These are phyloP conservation scores for Pangasius sanitwongsei DNA, from an alignment of 2,797 vertebrate genomes.

Conservation along the genomic window DNA sequence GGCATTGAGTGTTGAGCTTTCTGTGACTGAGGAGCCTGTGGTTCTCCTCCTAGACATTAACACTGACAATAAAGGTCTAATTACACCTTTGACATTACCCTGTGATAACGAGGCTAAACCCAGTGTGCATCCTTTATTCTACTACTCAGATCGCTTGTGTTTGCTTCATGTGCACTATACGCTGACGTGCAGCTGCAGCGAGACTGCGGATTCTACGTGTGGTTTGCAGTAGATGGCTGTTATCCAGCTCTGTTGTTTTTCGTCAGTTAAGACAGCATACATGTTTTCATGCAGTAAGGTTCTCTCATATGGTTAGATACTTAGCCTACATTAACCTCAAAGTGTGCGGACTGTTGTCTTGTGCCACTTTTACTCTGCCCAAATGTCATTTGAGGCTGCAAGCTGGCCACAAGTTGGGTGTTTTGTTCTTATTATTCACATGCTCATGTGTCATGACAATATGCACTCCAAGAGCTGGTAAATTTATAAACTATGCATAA, in stretches of 20 bases:
- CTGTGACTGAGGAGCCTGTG: conserved; percentile 19
- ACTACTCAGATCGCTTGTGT: background rate
- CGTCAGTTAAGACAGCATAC: background rate
- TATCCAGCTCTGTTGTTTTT: conserved; percentile 10
- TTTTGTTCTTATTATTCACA: background rate
- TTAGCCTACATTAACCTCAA: background rate
- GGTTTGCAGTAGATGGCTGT: background rate
- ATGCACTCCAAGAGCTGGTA: background rate
- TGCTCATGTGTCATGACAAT: background rate
- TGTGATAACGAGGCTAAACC: background rate
- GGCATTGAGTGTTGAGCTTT: conserved; percentile 24
- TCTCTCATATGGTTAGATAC: background rate
- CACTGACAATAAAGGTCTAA: conserved; percentile 19
- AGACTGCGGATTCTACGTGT: background rate
- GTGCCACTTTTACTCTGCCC: conserved; percentile 5
- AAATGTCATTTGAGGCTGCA: background rate
- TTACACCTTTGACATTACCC: background rate
- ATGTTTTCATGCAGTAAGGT: background rate
- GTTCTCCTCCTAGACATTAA: conserved; percentile 13
- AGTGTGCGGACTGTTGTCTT: background rate
- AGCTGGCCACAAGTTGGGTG: background rate
- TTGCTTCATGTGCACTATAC: background rate
- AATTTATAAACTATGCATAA: background rate
- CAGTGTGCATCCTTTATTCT: background rate
- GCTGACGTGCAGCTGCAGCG: background rate